Evolutionary conservation across 1,140 invertebrate species (phyloP).

Genomic region (Helicoverpa armigera): DNA sequence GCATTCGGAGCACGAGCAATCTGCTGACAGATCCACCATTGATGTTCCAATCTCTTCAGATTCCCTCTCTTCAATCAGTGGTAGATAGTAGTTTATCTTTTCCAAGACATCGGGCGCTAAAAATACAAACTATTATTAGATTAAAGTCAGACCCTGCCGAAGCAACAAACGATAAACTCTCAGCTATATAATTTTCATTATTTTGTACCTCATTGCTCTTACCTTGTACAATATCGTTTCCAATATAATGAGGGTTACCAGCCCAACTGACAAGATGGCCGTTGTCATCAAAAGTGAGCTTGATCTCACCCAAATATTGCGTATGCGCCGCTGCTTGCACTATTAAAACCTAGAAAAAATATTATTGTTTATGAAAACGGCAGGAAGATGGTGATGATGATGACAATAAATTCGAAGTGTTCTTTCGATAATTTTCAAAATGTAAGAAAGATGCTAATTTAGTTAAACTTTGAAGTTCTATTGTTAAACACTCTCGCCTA

Average conservation of each 20-base stretch:
- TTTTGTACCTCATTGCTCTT: constrained; percentile 43
- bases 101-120: constrained; percentile 82
- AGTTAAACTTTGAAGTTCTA: neutral
- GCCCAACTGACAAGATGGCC: constrained; percentile 90
- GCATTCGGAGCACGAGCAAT: constrained; percentile 90
- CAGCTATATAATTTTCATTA: neutral
- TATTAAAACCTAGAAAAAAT: constrained; percentile 87
- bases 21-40: constrained; percentile 87
- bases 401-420: no score
- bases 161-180: neutral
- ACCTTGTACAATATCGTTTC: constrained; percentile 88
- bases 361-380: no score
- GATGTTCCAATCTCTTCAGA: constrained; percentile 86
- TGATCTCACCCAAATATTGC: constrained; percentile 92
- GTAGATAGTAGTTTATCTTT: constrained; percentile 87
- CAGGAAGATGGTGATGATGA: no score
- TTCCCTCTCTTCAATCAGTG: constrained; percentile 86
- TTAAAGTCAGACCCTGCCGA: neutral
- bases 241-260: constrained; percentile 92
- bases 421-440: no score
- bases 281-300: constrained; percentile 90
- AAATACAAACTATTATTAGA: neutral
- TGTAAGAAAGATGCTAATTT: no score
- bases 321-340: constrained; percentile 91
- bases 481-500: neutral